A percentile compares a stretch with the other conserved stretches of the same genome.
Conservation (phyloP, 2,113 vertebrate species). For the Vidua chalybeata region DNA sequence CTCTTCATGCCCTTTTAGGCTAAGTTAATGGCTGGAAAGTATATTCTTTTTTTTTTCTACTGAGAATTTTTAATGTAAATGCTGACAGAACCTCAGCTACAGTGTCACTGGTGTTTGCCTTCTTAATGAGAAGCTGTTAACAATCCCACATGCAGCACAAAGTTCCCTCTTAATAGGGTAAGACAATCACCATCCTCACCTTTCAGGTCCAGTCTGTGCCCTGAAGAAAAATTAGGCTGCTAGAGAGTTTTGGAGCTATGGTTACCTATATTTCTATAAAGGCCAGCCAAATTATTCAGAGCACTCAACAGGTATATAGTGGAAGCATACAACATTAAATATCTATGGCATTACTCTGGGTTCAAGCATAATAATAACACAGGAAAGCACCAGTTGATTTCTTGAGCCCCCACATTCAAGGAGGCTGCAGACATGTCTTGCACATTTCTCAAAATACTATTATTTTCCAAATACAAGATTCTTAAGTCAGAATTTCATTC, state of each 20-base stretch:
- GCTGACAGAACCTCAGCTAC: not conserved
- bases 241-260: not conserved
- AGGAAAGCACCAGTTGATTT: not conserved
- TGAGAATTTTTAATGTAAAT: not conserved
- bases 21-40: not conserved
- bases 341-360: not conserved
- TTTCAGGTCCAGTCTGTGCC: not conserved
- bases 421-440: not conserved
- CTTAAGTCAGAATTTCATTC: not conserved
- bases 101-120: not conserved
- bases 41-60: not conserved
- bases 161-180: not conserved
- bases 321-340: not conserved
- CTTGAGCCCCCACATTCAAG: not conserved
- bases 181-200: not conserved
- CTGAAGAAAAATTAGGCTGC: not conserved
- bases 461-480: not conserved
- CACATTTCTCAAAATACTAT: not conserved
- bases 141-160: not conserved
- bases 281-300: not conserved
- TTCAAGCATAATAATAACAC: not conserved
- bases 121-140: conserved; percentile 3
- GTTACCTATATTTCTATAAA: not conserved
- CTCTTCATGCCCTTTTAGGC: not conserved
- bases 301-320: not conserved